Base-by-base conservation (phyloP, 2,888 invertebrate species). In the Drosophila trichaetosa region DNA sequence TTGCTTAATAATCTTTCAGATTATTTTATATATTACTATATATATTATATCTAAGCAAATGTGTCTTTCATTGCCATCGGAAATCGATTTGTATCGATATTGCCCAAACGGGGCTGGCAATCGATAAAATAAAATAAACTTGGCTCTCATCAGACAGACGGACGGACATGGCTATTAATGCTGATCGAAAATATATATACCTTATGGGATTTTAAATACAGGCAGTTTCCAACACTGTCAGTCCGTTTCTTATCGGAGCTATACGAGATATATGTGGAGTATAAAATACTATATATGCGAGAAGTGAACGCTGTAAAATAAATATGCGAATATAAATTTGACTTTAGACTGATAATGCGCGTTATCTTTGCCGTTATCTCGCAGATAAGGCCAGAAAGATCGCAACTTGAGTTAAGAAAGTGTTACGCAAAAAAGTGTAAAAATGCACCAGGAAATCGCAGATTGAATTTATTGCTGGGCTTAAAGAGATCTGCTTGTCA, bases 261-360 rank as follows among this genome's bases (percentile, higher is more conserved):
- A 64, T 76, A 65, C 59, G 56, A 70, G 52, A 61, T 68, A 64
- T 61, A 42, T 42, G 3, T 57, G 18, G 21, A 61, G 61, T 65
- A 66, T 82, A 62, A 61, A 69, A 66, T 49, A n/a, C 61, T 53
- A 78, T 74, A 49, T 74, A 59, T 21, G 48, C 48, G 72, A 38
- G 29, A 38, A 4, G 54, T 24, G 54, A n/a, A 13, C 7, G n/a
- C 73, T 81, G 84, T 84, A 85, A 85, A 79, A 70, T 27, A 58
- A 56, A 4, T 4, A 27, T 27, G 4, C 27, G 27, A 4, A 27
- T 4, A 27, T 27, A 74, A 74, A 73, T 64, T 78, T 61, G 64
- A 68, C 42, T 71, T 64, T 62, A 72, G 74, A 79, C 53, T 34
- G 21, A 59, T 59, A 70, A 52, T 52, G 56, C 56, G 21, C 29